These are phyloP conservation scores for Balaeniceps rex DNA, from an alignment of 2,113 vertebrate genomes.

Conservation along the genomic window DNA sequence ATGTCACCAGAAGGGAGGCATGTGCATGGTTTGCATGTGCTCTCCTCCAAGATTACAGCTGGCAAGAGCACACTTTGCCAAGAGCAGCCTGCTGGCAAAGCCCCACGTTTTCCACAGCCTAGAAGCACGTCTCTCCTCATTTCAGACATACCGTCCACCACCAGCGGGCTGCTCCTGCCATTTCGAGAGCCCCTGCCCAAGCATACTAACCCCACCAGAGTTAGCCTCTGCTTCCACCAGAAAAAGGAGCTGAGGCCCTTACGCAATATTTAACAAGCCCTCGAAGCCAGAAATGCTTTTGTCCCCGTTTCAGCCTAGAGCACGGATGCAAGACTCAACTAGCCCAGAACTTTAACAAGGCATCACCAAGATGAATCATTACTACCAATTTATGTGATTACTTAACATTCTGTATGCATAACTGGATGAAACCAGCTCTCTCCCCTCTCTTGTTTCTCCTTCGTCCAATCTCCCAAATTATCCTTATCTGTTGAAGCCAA, in stretches of 20 bases:
- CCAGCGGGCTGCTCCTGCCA: not conserved
- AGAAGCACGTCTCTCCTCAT: not conserved
- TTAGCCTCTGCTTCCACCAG: not conserved
- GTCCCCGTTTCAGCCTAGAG: not conserved
- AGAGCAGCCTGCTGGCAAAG: not conserved
- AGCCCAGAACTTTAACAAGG: constrained; percentile 15
- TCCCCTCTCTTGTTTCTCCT: not conserved
- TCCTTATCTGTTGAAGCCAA: constrained; percentile 13
- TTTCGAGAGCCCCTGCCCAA: not conserved
- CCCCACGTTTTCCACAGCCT: not conserved
- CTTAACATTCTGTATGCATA: not conserved
- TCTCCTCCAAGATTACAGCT: not conserved
- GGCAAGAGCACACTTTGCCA: not conserved
- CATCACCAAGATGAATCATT: constrained; percentile 38
- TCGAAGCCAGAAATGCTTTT: not conserved
- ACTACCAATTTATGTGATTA: constrained; percentile 11
- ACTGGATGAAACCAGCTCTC: constrained; percentile 9
- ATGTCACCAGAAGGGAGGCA: not conserved
- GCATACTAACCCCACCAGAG: not conserved
- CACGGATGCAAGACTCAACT: constrained; percentile 19
- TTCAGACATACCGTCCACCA: not conserved
- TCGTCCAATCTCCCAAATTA: not conserved
- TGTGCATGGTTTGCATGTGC: not conserved
- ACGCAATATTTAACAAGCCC: not conserved
- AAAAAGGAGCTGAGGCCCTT: not conserved